These are phyloP conservation scores for Drosophila mulleri DNA, from an alignment of 2,888 invertebrate genomes.

Conservation along the genomic window DNA sequence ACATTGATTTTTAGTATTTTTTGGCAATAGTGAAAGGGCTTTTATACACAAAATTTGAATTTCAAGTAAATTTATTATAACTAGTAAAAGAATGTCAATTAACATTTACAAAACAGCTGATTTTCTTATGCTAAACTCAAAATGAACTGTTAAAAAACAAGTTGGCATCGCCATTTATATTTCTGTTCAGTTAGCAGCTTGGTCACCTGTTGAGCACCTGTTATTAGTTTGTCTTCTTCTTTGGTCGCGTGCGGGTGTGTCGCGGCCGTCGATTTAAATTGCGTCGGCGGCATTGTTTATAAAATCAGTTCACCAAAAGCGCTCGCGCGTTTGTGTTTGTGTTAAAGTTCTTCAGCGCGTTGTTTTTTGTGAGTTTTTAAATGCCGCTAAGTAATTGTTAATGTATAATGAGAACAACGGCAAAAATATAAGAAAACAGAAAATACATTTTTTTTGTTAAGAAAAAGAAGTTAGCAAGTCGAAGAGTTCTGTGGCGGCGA, in stretches of 20 bases:
- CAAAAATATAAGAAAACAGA: conserved; percentile 9
- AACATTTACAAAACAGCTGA: conserved; percentile 34
- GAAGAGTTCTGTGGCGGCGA: conserved; percentile 53
- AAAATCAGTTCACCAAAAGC: conserved; percentile 46
- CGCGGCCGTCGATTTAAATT: conserved; percentile 60
- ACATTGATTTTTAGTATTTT: background rate
- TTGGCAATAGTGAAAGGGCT: background rate
- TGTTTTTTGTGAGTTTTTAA: conserved; percentile 52
- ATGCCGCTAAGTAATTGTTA: conserved; percentile 53
- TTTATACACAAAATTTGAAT: background rate
- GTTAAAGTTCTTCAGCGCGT: conserved; percentile 36
- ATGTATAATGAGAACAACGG: conserved; percentile 39
- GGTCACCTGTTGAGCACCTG: conserved; percentile 61
- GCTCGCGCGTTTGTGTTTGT: conserved; percentile 31
- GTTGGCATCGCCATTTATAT: conserved; percentile 14
- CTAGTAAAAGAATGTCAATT: background rate
- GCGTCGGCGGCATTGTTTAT: conserved; percentile 75
- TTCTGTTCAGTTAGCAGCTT: conserved; percentile 38
- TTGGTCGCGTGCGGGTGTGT: conserved; percentile 62
- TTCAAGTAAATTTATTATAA: background rate
- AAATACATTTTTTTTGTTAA: background rate
- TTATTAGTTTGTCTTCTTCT: conserved; percentile 55
- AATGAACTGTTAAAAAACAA: conserved; percentile 4
- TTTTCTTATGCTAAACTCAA: conserved; percentile 23
- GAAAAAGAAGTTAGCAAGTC: conserved; percentile 28